Evolutionary conservation across 2,797 vertebrate species (phyloP).

Genomic region (Coregonus ussuriensis): DNA sequence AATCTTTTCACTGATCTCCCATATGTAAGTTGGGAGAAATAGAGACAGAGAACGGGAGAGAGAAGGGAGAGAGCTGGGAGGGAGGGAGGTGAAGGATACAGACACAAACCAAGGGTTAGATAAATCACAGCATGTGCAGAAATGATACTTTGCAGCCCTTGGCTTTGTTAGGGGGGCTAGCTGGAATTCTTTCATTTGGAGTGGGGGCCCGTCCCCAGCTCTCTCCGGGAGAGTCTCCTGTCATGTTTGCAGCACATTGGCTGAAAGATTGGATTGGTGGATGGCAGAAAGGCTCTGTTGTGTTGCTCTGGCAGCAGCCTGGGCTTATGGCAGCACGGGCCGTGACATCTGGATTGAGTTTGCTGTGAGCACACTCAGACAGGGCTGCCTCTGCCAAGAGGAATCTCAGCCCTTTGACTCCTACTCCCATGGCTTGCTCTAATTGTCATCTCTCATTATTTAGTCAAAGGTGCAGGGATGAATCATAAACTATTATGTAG

Average conservation of each 20-base stretch:
- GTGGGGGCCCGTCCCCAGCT: slow-evolving; percentile 36
- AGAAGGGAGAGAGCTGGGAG: slow-evolving; percentile 51
- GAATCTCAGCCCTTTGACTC: slow-evolving; percentile 76
- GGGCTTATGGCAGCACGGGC: slow-evolving; percentile 53
- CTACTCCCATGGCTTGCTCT: slow-evolving; percentile 69
- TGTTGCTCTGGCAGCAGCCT: slow-evolving; percentile 49
- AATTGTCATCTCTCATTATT: slow-evolving; percentile 82
- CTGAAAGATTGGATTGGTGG: slow-evolving; percentile 28
- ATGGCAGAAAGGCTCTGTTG: slow-evolving; percentile 68
- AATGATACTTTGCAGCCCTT: slow-evolving; percentile 53
- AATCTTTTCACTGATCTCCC: slow-evolving; percentile 33
- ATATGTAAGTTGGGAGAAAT: slow-evolving; percentile 38
- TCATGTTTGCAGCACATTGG: slow-evolving; percentile 56
- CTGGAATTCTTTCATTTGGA: slow-evolving; percentile 63
- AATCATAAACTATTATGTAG: slow-evolving; percentile 74
- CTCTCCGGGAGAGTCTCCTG: slow-evolving; percentile 57
- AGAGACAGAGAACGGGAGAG: slow-evolving; percentile 22
- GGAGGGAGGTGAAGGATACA: slow-evolving; percentile 45
- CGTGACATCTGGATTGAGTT: slow-evolving; percentile 83
- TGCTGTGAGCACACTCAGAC: slow-evolving; percentile 69
- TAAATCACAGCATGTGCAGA: slow-evolving; percentile 64
- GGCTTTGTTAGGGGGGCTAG: slow-evolving; percentile 38
- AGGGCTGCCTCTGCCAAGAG: slow-evolving; percentile 69
- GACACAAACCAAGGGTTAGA: slow-evolving; percentile 57
- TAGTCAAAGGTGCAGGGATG: slow-evolving; percentile 78